phyloP scores from a whole-genome alignment of 2,113 vertebrate genomes.

The Recurvirostra avosetta region DNA sequence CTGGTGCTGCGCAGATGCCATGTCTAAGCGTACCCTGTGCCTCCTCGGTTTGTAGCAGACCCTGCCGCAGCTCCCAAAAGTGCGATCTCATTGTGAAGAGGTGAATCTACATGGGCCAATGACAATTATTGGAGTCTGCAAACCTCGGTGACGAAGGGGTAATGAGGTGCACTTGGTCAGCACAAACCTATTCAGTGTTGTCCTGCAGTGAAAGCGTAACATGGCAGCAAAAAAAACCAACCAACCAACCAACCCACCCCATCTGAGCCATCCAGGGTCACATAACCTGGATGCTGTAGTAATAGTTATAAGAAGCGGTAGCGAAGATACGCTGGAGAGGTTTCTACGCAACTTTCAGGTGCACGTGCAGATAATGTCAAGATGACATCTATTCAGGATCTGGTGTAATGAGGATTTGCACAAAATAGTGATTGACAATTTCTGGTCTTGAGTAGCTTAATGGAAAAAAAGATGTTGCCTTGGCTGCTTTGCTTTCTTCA shows the following conservation, averaged over 20 bases:
- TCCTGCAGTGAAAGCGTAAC: background rate
- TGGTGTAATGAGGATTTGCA: background rate
- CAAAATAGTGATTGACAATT: background rate
- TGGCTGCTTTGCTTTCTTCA: background rate
- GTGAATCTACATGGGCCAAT: fast-evolving
- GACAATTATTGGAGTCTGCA: background rate
- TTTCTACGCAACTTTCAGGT: background rate
- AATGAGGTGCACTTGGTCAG: background rate
- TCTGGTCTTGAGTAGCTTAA: background rate
- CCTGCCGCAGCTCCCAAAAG: background rate
- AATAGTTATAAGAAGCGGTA: fast-evolving
- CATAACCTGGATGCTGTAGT: background rate
- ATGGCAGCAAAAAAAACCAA: background rate
- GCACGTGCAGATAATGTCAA: background rate
- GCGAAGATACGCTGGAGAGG: background rate
- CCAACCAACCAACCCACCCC: too few species aligned
- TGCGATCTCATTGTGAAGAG: fast-evolving
- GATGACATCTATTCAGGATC: background rate
- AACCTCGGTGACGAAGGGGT: fast-evolving
- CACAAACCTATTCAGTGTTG: background rate
- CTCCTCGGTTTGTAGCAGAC: fast-evolving
- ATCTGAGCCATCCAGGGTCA: background rate
- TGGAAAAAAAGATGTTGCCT: background rate
- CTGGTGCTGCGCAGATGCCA: fast-evolving
- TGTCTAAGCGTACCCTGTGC: background rate